Evolutionary conservation across 2,113 vertebrate species (phyloP), one percentile per base, ranked within the genome.

Genomic region (Melanerpes formicivorus): DNA sequence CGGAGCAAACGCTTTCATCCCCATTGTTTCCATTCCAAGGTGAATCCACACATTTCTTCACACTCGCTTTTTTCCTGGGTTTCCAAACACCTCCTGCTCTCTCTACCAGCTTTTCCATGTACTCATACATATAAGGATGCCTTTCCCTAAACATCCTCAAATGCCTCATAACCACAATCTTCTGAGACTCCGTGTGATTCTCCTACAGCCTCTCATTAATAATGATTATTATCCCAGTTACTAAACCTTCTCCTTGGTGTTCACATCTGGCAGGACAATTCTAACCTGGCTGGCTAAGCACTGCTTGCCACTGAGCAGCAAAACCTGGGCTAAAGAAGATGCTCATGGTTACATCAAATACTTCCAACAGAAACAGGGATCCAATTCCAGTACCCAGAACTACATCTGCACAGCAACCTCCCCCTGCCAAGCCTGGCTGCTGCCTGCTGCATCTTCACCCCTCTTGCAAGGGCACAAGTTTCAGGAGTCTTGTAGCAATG

Each of bases 141-240:
- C 54, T 40, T 80, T 84, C 32, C 32, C 37, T 80, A 94, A 37
- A 75, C 52, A 88, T 48, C 73, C 54, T 42, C 2, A 2, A 37
- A 70, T 56, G 37, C 62, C 65, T 93, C 73, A 80, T 1, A 7
- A 85, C 90, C 76, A 78, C 84, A 86, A 80, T 80, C 40, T 75
- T 62, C 55, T 67, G 32, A 90, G 79, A 91, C 79, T 81, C 84
- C 4, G 0, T 71, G 72, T 23, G 60, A n/a, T 17, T 84, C 69
- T 91, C 64, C 64, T 66, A 55, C 52, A 93, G 73, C 42, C 69
- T 94, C 81, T 90, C 27, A 10, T 58, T 93, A 93, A 74, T 75
- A 91, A 64, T 42, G 87, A 92, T 82, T 75, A 91, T 48, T 75
- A 71, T 19, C 19, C 72, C 14, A 70, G 73, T 89, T 65, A 87